Base-by-base conservation (phyloP, 1,140 invertebrate genomes). In the Liolophura sinensis region DNA sequence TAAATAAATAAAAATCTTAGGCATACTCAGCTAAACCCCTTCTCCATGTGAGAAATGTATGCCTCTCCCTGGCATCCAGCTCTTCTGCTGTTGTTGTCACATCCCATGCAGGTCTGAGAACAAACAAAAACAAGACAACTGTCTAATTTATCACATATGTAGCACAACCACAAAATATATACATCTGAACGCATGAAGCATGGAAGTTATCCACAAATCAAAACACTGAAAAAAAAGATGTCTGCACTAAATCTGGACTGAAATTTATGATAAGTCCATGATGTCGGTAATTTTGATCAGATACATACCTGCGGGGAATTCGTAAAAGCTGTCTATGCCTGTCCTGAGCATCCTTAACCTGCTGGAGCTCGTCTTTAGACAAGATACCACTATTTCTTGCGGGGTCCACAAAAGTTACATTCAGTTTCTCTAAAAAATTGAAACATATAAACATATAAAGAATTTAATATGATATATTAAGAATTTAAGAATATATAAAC, bases 31-130 rank as follows among this genome's bases (percentile, higher is more conserved):
- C 90, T 50, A 99, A 86, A 50, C 89, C 86, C 65, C 92, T 87
- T 70, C 95, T 87, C 97, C 97, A 99, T 64, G 93, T 88, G 0
- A 97, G 83, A 82, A 98, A 99, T 20, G 89, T 85, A 68, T 92
- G 89, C 73, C 88, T 90, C 83, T 99, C 97, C 69, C 87, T 87
- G 1, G 81, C 81, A 62, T 93, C 85, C 59, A 98, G 87, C 77
- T 96, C 91, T 67, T 94, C 90, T 15, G 91, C 85, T 40, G 90
- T 90, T 12, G 91, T 95, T 0, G 87, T 87, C 52, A 85, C 82
- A 72, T 88, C 88, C 96, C 96, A 98, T 47, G 86, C 80, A 0
- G 96, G 96, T 77, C 96, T 90, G 70, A 59, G 82, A 75, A 74
- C 54, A 68, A 72, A 20, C 50, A 14, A 58, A 31, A 59, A 68